phyloP scores from a whole-genome alignment of 2,797 vertebrate species.

The Trematocara caparti region DNA sequence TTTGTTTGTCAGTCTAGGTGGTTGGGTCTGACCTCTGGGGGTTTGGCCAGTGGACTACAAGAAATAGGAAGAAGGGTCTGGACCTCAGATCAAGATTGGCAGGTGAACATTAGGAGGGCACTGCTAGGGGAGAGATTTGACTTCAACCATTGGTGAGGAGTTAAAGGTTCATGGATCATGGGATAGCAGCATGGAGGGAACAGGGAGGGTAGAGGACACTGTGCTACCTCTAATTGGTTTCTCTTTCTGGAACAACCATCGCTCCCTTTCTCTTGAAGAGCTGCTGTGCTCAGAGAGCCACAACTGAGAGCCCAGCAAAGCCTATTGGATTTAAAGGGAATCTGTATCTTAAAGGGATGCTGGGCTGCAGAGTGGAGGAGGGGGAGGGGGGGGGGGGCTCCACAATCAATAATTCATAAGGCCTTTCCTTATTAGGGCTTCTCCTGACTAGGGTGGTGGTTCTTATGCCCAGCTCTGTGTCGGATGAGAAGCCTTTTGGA shows the following conservation, averaged over 20 bases:
- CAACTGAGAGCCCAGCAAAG: constrained; percentile 68
- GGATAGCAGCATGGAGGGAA: constrained; percentile 37
- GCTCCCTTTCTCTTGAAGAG: constrained; percentile 58
- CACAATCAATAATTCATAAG: constrained; percentile 82
- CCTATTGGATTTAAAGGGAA: constrained; percentile 74
- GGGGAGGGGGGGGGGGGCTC: constrained; percentile 1
- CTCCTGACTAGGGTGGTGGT: constrained; percentile 62
- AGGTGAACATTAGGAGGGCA: constrained; percentile 33
- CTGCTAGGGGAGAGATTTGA: constrained; percentile 53
- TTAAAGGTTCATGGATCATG: constrained; percentile 66
- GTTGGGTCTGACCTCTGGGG: constrained; percentile 5
- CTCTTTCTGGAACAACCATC: constrained; percentile 64
- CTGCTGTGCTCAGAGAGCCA: constrained; percentile 68
- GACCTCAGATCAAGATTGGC: constrained; percentile 22
- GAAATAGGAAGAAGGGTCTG: constrained; percentile 17
- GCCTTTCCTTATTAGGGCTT: constrained; percentile 77
- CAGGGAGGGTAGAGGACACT: constrained; percentile 47
- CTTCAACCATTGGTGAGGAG: constrained; percentile 46
- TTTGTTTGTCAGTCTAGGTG: constrained; percentile 33
- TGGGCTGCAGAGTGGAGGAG: constrained; percentile 10
- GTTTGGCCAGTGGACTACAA: constrained; percentile 18
- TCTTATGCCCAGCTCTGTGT: constrained; percentile 67
- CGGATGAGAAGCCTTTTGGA: constrained; percentile 70
- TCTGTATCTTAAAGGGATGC: constrained; percentile 71
- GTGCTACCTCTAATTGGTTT: constrained; percentile 75